Evolutionary conservation across 2,888 invertebrate species (phyloP).

Genomic region (Suillia variegata): DNA sequence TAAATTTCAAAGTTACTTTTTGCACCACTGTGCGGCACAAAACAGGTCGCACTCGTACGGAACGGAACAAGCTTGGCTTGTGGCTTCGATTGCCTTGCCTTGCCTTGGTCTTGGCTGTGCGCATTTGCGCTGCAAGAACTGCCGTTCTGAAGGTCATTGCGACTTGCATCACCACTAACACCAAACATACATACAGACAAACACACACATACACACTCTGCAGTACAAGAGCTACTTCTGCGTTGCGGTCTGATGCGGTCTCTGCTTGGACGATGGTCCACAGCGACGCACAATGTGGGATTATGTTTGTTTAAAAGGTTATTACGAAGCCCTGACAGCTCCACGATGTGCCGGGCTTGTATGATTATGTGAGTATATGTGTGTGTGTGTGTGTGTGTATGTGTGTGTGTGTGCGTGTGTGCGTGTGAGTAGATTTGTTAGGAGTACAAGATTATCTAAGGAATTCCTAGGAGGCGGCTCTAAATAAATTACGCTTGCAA

Average conservation of each 20-base stretch:
- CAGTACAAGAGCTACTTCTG: too few relatives aligned
- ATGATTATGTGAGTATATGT: background rate
- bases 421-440: too few relatives aligned
- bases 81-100: too few relatives aligned
- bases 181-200: too few relatives aligned
- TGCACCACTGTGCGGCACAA: too few relatives aligned
- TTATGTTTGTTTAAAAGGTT: conserved; percentile 19
- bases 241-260: background rate
- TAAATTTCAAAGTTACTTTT: too few relatives aligned
- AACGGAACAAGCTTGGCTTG: too few relatives aligned
- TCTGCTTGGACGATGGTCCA: too few relatives aligned
- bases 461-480: conserved; percentile 12
- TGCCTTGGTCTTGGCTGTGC: conserved; percentile 23
- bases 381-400: too few relatives aligned
- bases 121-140: too few relatives aligned
- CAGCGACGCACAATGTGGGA: background rate
- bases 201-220: too few relatives aligned
- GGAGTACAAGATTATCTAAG: conserved; percentile 16
- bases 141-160: conserved; percentile 23
- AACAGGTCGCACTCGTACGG: background rate
- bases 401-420: too few relatives aligned
- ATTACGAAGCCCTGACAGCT: conserved; percentile 14
- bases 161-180: background rate
- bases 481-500: conserved; percentile 9
- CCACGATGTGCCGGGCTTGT: background rate